Conservation (phyloP, 1,140 invertebrate species). For the Hycleus phaleratus region DNA sequence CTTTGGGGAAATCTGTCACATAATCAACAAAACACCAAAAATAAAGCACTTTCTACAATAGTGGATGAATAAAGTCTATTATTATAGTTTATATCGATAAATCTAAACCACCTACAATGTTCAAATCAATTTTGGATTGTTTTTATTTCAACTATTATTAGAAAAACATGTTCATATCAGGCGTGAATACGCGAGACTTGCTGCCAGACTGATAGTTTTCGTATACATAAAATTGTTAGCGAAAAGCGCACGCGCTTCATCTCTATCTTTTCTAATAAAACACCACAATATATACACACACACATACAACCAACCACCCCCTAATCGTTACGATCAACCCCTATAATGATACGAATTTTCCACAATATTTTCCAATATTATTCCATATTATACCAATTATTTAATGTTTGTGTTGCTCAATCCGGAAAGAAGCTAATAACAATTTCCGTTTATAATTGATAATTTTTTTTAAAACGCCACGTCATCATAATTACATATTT, state of each 20-base stretch:
- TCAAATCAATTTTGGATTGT: too few species aligned
- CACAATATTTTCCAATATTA: neutral
- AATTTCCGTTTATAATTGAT: neutral
- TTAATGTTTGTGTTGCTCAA: neutral
- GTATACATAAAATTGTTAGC: slow-evolving; percentile 8
- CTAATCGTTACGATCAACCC: slow-evolving; percentile 14
- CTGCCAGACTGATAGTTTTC: slow-evolving; percentile 11
- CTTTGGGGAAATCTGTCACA: too few species aligned
- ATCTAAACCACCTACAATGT: too few species aligned
- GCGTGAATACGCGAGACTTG: slow-evolving; percentile 14
- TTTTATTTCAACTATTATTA: too few species aligned
- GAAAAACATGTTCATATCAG: slow-evolving; percentile 6
- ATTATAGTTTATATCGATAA: too few species aligned
- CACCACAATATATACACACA: too few species aligned
- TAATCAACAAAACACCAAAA: too few species aligned
- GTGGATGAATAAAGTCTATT: too few species aligned
- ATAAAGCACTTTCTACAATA: too few species aligned
- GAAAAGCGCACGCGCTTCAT: slow-evolving; percentile 12
- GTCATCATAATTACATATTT: neutral
- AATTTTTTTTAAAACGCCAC: slow-evolving; percentile 4
- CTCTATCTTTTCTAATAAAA: neutral
- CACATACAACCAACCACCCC: neutral
- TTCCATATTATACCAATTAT: neutral
- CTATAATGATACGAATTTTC: neutral
- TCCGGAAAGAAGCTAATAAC: neutral